Conservation (phyloP, 2,113 vertebrate genomes). For the Limnothrissa miodon region DNA sequence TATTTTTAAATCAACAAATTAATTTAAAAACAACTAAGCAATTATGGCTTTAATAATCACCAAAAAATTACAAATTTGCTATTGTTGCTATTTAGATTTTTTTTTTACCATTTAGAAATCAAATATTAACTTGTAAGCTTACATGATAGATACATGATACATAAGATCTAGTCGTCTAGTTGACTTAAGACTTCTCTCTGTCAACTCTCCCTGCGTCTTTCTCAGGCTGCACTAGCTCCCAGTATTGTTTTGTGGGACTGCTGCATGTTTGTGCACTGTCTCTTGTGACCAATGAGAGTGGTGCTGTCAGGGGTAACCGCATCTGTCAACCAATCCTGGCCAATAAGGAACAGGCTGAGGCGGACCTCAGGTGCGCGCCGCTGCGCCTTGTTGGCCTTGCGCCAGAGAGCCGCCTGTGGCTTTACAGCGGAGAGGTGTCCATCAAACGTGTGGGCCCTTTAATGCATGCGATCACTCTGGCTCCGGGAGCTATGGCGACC, state of each 20-base stretch:
- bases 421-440: conserved; percentile 77
- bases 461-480: conserved; percentile 84
- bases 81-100: no score
- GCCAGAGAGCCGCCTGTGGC: conserved; percentile 83
- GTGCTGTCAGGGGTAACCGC: conserved; percentile 89
- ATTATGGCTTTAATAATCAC: no score
- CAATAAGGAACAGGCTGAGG: conserved; percentile 86
- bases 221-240: conserved; percentile 58
- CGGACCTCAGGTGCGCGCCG: conserved; percentile 87
- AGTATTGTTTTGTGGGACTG: conserved; percentile 65
- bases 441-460: conserved; percentile 85
- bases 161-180: background rate
- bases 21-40: background rate
- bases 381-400: conserved; percentile 80
- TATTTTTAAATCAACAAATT: background rate
- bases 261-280: conserved; percentile 68
- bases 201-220: conserved; percentile 35
- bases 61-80: background rate
- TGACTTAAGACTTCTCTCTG: background rate
- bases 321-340: conserved; percentile 86
- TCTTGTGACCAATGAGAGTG: conserved; percentile 78
- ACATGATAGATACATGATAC: background rate
- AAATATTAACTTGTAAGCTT: background rate
- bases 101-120: background rate
- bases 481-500: conserved; percentile 90